Conservation (phyloP, 2,888 invertebrate genomes). For the Halocaridina rubra region DNA sequence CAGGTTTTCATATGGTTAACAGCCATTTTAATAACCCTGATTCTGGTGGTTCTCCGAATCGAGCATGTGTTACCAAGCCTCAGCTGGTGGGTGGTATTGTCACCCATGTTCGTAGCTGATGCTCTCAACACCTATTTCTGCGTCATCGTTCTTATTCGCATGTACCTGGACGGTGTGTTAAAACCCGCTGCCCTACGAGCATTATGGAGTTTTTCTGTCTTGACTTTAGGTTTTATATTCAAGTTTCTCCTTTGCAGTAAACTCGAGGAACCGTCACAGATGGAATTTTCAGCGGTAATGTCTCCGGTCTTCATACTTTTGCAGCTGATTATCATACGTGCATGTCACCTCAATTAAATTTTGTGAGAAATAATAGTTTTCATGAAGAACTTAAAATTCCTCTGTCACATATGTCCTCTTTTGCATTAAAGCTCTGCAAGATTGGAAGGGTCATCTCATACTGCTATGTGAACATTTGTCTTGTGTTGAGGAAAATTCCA, state of each 20-base stretch:
- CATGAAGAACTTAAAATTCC: too few relatives aligned
- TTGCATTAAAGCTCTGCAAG: too few relatives aligned
- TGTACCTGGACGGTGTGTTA: constrained; percentile 78
- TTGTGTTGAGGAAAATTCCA: too few relatives aligned
- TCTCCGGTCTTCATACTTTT: constrained; percentile 90
- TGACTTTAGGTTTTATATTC: constrained; percentile 79
- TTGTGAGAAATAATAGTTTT: too few relatives aligned
- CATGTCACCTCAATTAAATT: constrained; percentile 87
- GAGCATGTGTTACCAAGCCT: constrained; percentile 72
- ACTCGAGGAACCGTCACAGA: constrained; percentile 81
- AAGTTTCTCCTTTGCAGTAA: constrained; percentile 91
- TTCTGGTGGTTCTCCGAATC: constrained; percentile 84
- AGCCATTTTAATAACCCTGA: constrained; percentile 84
- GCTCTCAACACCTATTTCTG: constrained; percentile 94
- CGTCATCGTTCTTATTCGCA: constrained; percentile 92
- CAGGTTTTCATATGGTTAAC: constrained; percentile 91
- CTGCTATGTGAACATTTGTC: too few relatives aligned
- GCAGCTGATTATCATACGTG: constrained; percentile 89
- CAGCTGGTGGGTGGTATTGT: constrained; percentile 91
- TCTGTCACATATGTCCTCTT: too few relatives aligned
- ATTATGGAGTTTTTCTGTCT: constrained; percentile 68
- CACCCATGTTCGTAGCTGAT: constrained; percentile 91
- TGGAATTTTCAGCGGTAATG: constrained; percentile 92
- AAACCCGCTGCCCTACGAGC: constrained; percentile 64
- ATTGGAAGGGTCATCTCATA: too few relatives aligned